Percentiles rank a stretch among this genome's conserved stretches.
These are phyloP conservation scores for Aspidoscelis tigris DNA, from an alignment of 2,113 vertebrate species.

Conservation along the genomic window DNA sequence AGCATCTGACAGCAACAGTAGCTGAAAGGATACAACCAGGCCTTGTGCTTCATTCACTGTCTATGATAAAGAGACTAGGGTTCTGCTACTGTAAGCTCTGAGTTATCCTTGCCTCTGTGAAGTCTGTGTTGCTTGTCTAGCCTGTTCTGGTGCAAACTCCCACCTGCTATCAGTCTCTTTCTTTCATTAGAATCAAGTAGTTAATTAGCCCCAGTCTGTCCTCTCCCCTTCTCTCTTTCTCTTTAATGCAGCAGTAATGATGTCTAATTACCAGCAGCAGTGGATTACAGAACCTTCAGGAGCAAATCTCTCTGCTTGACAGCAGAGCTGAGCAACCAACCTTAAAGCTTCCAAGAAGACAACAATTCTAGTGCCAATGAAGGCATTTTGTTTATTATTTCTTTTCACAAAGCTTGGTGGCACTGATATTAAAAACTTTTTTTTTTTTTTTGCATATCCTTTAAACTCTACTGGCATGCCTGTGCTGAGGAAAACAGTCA, in stretches of 20 bases:
- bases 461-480: constrained; percentile 19
- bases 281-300: constrained; percentile 78
- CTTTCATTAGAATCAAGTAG: constrained; percentile 84
- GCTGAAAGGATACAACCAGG: constrained; percentile 33
- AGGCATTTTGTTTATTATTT: constrained; percentile 49
- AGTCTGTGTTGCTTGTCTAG: constrained; percentile 68
- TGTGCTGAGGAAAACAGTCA: constrained; percentile 38
- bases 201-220: constrained; percentile 84
- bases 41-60: constrained; percentile 19
- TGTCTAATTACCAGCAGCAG: constrained; percentile 84
- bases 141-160: constrained; percentile 72
- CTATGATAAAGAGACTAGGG: constrained; percentile 60
- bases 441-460: constrained; percentile 27
- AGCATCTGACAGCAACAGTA: constrained; percentile 37
- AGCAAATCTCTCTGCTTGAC: constrained; percentile 73
- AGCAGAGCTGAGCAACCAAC: constrained; percentile 70
- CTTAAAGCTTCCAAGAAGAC: constrained; percentile 68
- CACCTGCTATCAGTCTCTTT: constrained; percentile 79
- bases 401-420: constrained; percentile 45
- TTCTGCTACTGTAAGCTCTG: constrained; percentile 62
- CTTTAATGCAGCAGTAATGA: constrained; percentile 81
- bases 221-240: constrained; percentile 78
- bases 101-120: constrained; percentile 71
- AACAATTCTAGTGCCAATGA: constrained; percentile 59
- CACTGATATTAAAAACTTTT: constrained; percentile 45